Evolutionary conservation across 2,888 invertebrate species (phyloP).

Genomic region (Eristalinus sepulchralis): DNA sequence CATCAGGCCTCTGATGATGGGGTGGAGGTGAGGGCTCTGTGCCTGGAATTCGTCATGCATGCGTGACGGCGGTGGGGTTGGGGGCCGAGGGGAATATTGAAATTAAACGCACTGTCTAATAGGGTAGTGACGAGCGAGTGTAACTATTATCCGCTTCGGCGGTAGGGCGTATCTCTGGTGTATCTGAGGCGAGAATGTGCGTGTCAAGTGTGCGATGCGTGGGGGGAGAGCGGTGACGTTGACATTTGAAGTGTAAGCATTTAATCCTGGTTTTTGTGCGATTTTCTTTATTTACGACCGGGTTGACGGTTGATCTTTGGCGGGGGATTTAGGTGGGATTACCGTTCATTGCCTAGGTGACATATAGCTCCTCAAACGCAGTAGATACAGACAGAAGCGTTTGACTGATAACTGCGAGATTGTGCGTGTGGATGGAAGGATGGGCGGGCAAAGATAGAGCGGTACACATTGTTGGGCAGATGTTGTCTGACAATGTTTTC

Average conservation of each 20-base stretch:
- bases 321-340: not conserved
- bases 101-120: conserved; percentile 38
- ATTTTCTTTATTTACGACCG: not conserved
- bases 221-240: not conserved
- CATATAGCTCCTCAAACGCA: not conserved
- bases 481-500: not conserved
- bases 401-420: not conserved
- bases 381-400: not conserved
- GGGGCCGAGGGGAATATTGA: not conserved
- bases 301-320: not conserved
- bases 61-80: not conserved
- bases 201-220: not conserved
- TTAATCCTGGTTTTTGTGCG: not conserved
- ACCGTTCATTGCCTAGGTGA: not conserved
- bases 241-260: not conserved
- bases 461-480: too few species aligned
- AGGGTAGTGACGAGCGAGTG: conserved; percentile 20
- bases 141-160: conserved; percentile 11
- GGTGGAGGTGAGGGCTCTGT: not conserved
- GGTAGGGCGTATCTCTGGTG: not conserved
- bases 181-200: conserved; percentile 2
- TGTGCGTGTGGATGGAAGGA: not conserved
- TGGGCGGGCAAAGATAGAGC: too few species aligned
- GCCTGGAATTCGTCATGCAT: not conserved
- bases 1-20: not conserved